Conservation (phyloP, 2,888 invertebrate genomes). For the Anodontia alba region DNA sequence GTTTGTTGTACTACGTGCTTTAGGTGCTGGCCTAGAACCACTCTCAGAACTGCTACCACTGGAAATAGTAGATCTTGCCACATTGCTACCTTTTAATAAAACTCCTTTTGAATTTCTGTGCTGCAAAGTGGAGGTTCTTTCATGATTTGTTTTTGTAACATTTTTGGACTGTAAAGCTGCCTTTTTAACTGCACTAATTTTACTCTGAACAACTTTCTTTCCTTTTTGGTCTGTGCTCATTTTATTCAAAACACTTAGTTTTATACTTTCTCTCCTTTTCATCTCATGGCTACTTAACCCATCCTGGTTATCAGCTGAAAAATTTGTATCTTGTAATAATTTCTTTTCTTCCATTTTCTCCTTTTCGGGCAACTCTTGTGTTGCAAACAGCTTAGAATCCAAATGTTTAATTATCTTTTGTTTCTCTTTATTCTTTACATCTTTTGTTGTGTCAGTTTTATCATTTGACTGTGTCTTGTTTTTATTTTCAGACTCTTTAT, state of each 20-base stretch:
- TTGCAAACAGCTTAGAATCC: slow-evolving; percentile 7
- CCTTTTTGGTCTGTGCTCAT: not conserved
- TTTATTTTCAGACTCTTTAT: not conserved
- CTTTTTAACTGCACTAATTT: not conserved
- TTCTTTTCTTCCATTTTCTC: not conserved
- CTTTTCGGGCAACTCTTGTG: not conserved
- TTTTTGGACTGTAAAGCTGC: not conserved
- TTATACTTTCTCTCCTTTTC: not conserved
- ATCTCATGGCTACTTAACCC: not conserved
- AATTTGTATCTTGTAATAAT: not conserved
- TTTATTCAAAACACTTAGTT: not conserved
- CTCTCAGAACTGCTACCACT: not conserved
- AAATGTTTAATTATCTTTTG: not conserved
- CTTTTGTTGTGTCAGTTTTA: slow-evolving; percentile 8
- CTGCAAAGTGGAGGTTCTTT: not conserved
- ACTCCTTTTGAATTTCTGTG: not conserved
- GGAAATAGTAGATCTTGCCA: not conserved
- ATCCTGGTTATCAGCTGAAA: not conserved
- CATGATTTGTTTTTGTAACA: not conserved
- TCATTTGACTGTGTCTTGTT: not conserved
- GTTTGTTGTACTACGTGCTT: not conserved
- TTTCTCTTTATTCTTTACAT: not conserved
- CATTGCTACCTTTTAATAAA: not conserved
- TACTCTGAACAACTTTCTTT: not conserved
- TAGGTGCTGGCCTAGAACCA: not conserved